Evolutionary conservation across 1,140 invertebrate species (phyloP).

Genomic region (Linepithema humile): DNA sequence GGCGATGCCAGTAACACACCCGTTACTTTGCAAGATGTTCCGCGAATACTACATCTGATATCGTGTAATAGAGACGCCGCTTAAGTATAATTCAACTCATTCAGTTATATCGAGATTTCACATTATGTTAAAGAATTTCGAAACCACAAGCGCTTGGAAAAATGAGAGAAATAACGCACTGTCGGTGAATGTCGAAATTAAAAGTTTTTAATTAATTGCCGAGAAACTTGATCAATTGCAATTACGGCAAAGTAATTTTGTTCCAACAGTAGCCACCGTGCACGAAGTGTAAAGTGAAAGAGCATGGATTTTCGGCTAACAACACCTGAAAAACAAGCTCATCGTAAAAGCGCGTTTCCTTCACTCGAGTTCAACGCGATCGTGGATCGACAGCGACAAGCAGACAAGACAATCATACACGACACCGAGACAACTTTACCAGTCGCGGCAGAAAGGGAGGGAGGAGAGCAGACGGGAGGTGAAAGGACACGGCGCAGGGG

Average conservation of each 20-base stretch:
- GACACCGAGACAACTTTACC: conserved; percentile 46
- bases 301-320: conserved; percentile 20
- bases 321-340: conserved; percentile 38
- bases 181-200: not conserved
- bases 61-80: not conserved
- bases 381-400: conserved; percentile 49
- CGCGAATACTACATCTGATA: not conserved
- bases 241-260: no score
- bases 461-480: conserved; percentile 16
- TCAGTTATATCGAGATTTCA: not conserved
- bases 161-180: not conserved
- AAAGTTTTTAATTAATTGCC: no score
- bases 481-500: conserved; percentile 49
- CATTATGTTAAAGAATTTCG: not conserved
- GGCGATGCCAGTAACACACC: not conserved
- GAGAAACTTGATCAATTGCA: no score
- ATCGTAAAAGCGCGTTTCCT: not conserved
- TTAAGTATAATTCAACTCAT: not conserved
- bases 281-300: conserved; percentile 10
- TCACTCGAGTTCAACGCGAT: conserved; percentile 23
- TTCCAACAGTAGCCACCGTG: not conserved
- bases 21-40: conserved; percentile 9
- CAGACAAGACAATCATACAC: conserved; percentile 52
- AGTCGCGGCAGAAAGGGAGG: not conserved
- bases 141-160: not conserved